A percentile compares a stretch with the other conserved stretches of the same genome.
These are phyloP conservation scores for Plectus sambesii DNA, from an alignment of 1,140 invertebrate species.

Conservation along the genomic window DNA sequence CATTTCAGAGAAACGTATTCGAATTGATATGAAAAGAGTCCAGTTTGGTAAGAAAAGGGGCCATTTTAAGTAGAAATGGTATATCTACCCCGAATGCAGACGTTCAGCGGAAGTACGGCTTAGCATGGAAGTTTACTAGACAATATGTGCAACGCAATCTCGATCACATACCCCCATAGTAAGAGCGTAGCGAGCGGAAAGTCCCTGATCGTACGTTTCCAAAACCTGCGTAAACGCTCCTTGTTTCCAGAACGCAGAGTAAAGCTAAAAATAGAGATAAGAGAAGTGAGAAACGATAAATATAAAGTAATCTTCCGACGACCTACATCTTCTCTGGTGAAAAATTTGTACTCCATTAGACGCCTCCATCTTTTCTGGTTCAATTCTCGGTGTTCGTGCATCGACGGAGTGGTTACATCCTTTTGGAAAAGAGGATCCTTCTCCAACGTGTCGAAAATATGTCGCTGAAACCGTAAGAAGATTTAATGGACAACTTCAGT, in stretches of 20 bases:
- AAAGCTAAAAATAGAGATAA: constrained; percentile 19
- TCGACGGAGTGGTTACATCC: constrained; percentile 47
- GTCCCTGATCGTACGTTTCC: constrained; percentile 60
- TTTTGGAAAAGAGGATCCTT: constrained; percentile 65
- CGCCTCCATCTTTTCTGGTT: constrained; percentile 55
- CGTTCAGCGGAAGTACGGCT: no score
- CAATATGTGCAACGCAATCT: not conserved
- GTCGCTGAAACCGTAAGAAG: constrained; percentile 55
- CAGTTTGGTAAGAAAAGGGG: no score
- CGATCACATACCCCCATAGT: constrained; percentile 27
- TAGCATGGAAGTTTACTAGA: no score
- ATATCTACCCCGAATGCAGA: no score
- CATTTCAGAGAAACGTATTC: no score
- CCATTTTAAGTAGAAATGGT: no score
- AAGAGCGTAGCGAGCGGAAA: constrained; percentile 56
- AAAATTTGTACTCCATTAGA: constrained; percentile 57
- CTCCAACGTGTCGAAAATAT: constrained; percentile 66
- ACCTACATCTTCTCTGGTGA: constrained; percentile 53
- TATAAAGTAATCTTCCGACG: constrained; percentile 36
- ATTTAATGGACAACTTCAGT: no score
- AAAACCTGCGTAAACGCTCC: constrained; percentile 48
- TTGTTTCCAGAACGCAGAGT: constrained; percentile 17
- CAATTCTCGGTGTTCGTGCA: constrained; percentile 61
- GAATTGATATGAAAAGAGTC: no score
- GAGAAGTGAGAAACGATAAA: not conserved